These are phyloP conservation scores for Melanotaenia nigrans DNA, from an alignment of 2,797 vertebrate species.

Conservation along the genomic window DNA sequence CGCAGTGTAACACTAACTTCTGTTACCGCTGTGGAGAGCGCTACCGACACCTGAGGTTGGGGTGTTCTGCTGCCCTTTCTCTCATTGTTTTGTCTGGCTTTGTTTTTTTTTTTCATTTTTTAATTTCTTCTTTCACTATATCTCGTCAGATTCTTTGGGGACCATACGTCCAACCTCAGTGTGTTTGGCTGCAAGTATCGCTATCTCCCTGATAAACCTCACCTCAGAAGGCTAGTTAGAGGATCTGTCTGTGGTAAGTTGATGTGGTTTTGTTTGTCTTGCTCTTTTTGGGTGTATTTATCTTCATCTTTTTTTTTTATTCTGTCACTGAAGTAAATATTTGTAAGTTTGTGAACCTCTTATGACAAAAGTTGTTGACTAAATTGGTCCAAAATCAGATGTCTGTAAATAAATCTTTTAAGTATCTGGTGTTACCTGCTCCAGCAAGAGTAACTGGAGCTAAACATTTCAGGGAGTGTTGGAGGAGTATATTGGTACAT, in stretches of 20 bases:
- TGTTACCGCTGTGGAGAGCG: slow-evolving; percentile 98
- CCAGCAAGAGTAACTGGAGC: too few relatives aligned
- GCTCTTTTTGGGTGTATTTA: neutral
- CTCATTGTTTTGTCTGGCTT: neutral
- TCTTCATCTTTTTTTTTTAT: neutral
- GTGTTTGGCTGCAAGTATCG: slow-evolving; percentile 99
- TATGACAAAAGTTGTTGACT: neutral
- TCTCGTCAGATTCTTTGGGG: slow-evolving; percentile 89
- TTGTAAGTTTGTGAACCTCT: neutral
- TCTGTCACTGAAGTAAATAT: neutral
- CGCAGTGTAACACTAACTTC: slow-evolving; percentile 98
- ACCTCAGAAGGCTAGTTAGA: slow-evolving; percentile 93
- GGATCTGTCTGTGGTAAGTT: slow-evolving; percentile 96
- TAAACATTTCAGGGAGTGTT: neutral
- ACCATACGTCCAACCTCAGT: slow-evolving; percentile 98
- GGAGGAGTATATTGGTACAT: neutral
- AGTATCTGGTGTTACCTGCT: too few relatives aligned
- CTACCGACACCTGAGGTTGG: slow-evolving; percentile 90
- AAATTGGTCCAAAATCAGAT: neutral
- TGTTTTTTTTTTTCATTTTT: neutral
- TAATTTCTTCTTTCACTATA: slow-evolving; percentile 1
- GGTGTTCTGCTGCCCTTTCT: neutral
- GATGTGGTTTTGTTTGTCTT: neutral
- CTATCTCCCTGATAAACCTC: slow-evolving; percentile 97
- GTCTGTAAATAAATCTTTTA: too few relatives aligned